Base-by-base conservation (phyloP, 30 jellyfish, hydroid and myxozoan genomes). In the Mastigias papua region DNA sequence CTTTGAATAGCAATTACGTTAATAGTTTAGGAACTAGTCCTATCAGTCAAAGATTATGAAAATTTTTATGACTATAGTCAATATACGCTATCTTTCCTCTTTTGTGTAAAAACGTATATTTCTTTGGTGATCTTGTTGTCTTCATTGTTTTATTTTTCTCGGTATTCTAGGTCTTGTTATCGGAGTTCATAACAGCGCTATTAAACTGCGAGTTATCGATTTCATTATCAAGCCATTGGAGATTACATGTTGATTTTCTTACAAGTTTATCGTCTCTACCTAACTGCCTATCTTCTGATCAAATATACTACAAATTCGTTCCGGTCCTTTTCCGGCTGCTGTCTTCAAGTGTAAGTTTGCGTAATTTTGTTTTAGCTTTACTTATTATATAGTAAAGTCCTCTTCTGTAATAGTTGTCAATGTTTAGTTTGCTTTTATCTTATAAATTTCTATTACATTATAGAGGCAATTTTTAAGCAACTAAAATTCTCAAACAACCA, bases 141-240 rank as follows among this genome's bases (percentile, higher is more conserved):
- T n/a, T n/a, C n/a, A n/a, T n/a, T n/a, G n/a, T 34, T 9, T 0
- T 33, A 0, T 72, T 30, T 26, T 68, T 37, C 62, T 69, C 62
- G 34, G 19, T 42, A 54, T 70, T 76, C 8, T 28, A 92, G 98
- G 92, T 73, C 58, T 69, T 73, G 49, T 69, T 92, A 65, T 54
- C 95, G 4, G 98, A 92, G 42, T 82, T 92, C 76, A 81, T 87
- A 34, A 61, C 98, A 64, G 76, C 91, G 0, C 92, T 92, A 27
- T 69, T 80, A 5, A 76, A 42, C 68, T 86, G 97, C 54, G 98
- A 92, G 48, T 78, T 78, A 25, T 72, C 92, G 21, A 76, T 92
- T 26, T 81, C 97, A 19, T 37, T 75, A 28, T 92, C 98, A 1
- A 76, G 81, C 66, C 80, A 76, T 31, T 92, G 98, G 98, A 84